Conservation (phyloP, 2,888 invertebrate species). For the Auanema freiburgensis region DNA sequence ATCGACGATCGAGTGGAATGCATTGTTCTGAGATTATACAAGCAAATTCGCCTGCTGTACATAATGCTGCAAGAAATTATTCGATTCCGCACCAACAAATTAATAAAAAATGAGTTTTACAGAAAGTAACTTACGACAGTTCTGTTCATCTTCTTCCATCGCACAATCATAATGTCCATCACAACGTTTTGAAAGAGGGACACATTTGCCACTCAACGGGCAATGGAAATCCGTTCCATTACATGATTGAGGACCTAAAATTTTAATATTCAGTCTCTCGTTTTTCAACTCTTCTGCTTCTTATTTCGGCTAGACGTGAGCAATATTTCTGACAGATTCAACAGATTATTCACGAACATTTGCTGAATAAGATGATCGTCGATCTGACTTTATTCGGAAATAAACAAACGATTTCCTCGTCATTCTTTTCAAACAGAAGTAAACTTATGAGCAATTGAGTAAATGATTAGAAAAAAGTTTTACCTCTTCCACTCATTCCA, state of each 20-base stretch:
- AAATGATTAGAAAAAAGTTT: no score
- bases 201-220: constrained; percentile 57
- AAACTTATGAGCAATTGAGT: no score
- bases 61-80: constrained; percentile 51
- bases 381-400: no score
- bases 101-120: not conserved
- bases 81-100: not conserved
- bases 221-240: constrained; percentile 59
- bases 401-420: no score
- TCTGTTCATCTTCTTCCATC: constrained; percentile 64
- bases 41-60: constrained; percentile 59
- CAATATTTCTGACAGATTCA: not conserved
- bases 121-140: constrained; percentile 55
- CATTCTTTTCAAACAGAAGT: no score
- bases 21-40: constrained; percentile 63
- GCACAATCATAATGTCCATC: constrained; percentile 63
- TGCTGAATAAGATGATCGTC: not conserved
- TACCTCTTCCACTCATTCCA: constrained; percentile 37
- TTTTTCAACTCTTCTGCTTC: not conserved
- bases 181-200: constrained; percentile 53
- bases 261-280: not conserved
- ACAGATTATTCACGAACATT: not conserved
- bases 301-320: not conserved
- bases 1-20: constrained; percentile 55
- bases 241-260: constrained; percentile 33